Conservation (phyloP, 2,113 vertebrate species). For the Sinocyclocheilus rhinocerous region DNA sequence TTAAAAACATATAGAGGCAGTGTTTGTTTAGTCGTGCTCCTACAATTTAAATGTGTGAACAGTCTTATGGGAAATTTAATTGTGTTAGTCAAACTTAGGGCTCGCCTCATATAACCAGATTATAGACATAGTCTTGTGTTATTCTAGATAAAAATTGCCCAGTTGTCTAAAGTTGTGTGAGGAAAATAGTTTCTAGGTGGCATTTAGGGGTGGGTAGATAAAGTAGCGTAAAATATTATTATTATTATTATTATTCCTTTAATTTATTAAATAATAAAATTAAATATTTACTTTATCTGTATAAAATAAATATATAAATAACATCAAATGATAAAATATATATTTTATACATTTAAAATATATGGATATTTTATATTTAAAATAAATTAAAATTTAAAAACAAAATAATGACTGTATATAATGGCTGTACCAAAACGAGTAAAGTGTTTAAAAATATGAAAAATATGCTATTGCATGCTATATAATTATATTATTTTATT, state of each 20-base stretch:
- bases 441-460: background rate
- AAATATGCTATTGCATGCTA: background rate
- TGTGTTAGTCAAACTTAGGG: background rate
- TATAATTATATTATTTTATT: background rate
- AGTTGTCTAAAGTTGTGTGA: background rate
- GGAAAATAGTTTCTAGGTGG: background rate
- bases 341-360: no score
- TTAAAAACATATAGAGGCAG: background rate
- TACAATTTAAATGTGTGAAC: background rate
- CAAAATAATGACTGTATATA: background rate
- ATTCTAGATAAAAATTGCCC: background rate
- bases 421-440: background rate
- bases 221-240: background rate
- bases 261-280: no score
- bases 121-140: background rate
- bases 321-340: no score
- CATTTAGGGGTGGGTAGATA: background rate
- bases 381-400: background rate
- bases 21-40: background rate
- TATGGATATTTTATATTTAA: no score
- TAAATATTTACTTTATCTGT: no score
- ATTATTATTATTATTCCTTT: background rate
- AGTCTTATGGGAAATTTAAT: background rate
- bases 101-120: background rate
- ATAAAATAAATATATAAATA: no score